These are phyloP conservation scores for Ceratothoa steindachneri DNA, from an alignment of 2,888 invertebrate species.

Conservation along the genomic window DNA sequence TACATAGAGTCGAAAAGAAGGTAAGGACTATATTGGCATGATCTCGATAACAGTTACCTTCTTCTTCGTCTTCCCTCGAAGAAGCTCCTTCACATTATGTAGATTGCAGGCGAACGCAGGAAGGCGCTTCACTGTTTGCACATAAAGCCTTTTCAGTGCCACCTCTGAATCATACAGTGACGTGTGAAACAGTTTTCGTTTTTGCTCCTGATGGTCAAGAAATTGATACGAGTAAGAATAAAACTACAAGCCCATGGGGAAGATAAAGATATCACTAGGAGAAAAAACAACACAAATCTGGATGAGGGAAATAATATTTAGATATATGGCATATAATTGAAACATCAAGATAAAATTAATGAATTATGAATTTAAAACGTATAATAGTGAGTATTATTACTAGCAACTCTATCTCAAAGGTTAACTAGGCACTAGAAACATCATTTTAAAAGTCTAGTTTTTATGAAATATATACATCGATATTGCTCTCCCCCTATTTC, in stretches of 20 bases:
- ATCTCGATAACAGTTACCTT: no score
- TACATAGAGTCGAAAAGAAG: no score
- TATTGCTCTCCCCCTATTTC: no score
- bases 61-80: constrained; percentile 61
- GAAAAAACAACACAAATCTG: background rate
- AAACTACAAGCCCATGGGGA: background rate
- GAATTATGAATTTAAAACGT: no score
- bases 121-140: constrained; percentile 62
- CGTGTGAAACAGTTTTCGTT: constrained; percentile 63
- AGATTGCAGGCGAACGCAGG: constrained; percentile 62
- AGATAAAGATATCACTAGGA: background rate
- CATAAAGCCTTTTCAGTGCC: constrained; percentile 62
- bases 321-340: no score
- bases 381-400: no score
- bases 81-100: constrained; percentile 62
- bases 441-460: no score
- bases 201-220: constrained; percentile 58
- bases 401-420: no score
- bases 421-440: no score
- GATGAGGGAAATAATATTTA: background rate
- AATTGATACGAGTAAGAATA: background rate
- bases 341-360: background rate
- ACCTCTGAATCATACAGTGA: constrained; percentile 63
- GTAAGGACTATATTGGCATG: no score
- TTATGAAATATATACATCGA: no score